These are phyloP conservation scores for Hylyphantes graminicola DNA, from an alignment of 1,140 invertebrate species.

Conservation along the genomic window DNA sequence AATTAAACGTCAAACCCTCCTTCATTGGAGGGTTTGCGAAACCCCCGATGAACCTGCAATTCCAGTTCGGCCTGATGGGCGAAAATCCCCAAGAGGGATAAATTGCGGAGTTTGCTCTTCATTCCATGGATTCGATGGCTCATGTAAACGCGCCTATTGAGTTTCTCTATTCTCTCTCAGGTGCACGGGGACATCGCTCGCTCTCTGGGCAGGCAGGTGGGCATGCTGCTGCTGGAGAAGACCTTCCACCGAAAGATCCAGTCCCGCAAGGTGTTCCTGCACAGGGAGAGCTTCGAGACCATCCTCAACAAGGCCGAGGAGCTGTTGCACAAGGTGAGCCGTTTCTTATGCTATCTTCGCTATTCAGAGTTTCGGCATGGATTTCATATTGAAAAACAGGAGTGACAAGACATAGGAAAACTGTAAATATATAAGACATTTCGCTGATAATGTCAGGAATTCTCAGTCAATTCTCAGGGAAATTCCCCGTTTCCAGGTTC, in stretches of 20 bases:
- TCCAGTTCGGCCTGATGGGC: no score
- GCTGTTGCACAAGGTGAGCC: slow-evolving; percentile 81
- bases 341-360: background rate
- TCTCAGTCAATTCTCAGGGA: no score
- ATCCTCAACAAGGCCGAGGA: slow-evolving; percentile 90
- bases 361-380: background rate
- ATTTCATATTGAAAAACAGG: background rate
- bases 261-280: slow-evolving; percentile 88
- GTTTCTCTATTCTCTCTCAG: slow-evolving; percentile 61
- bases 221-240: slow-evolving; percentile 86
- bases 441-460: background rate
- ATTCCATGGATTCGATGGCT: no score
- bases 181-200: slow-evolving; percentile 85
- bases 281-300: slow-evolving; percentile 90
- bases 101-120: no score
- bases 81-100: no score
- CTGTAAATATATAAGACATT: background rate
- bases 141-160: background rate
- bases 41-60: no score
- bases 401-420: background rate
- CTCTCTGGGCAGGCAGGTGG: slow-evolving; percentile 84
- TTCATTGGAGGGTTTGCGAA: no score
- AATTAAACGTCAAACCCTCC: no score
- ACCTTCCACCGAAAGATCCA: slow-evolving; percentile 92
- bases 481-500: no score